Percentiles rank a stretch among this genome's conserved stretches.
Evolutionary conservation across 2,888 invertebrate genomes (phyloP).

Genomic region (Meghimatium bilineatum): DNA sequence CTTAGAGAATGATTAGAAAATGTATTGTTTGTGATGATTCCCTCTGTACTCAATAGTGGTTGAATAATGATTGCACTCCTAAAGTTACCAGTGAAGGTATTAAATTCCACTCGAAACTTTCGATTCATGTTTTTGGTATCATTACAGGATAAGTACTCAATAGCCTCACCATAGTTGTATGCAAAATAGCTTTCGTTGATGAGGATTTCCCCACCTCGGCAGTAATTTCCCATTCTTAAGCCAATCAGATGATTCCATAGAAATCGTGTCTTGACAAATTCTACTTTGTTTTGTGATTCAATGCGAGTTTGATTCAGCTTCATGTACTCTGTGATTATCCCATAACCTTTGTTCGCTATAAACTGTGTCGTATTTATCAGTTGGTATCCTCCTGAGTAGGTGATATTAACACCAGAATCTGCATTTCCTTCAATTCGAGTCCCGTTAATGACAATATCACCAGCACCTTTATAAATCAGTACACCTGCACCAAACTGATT

Average conservation of each 20-base stretch:
- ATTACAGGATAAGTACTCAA: slow-evolving; percentile 92
- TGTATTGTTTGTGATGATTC: slow-evolving; percentile 85
- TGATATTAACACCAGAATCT: slow-evolving; percentile 90
- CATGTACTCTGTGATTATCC: slow-evolving; percentile 72
- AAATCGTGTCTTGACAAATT: slow-evolving; percentile 89
- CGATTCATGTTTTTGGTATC: slow-evolving; percentile 69
- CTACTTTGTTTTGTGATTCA: slow-evolving; percentile 65
- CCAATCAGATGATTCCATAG: slow-evolving; percentile 92
- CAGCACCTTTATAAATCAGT: slow-evolving; percentile 92
- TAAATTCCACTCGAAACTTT: slow-evolving; percentile 75
- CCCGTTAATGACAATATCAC: slow-evolving; percentile 93
- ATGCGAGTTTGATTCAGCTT: slow-evolving; percentile 71
- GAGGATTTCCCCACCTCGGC: slow-evolving; percentile 80
- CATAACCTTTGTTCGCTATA: slow-evolving; percentile 89
- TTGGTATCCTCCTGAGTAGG: slow-evolving; percentile 94
- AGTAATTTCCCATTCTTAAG: slow-evolving; percentile 94
- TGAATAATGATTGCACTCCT: slow-evolving; percentile 73
- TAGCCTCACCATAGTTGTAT: slow-evolving; percentile 86
- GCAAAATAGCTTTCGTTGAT: slow-evolving; percentile 94
- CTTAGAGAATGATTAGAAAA: slow-evolving; percentile 90
- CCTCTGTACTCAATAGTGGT: slow-evolving; percentile 76
- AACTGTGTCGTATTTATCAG: slow-evolving; percentile 92
- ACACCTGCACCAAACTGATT: slow-evolving; percentile 92
- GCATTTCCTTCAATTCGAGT: slow-evolving; percentile 90
- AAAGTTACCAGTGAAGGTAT: slow-evolving; percentile 68